Evolutionary conservation across 37 sponge, comb jelly and placozoan species (phyloP).

Genomic region (Beroe forskalii): DNA sequence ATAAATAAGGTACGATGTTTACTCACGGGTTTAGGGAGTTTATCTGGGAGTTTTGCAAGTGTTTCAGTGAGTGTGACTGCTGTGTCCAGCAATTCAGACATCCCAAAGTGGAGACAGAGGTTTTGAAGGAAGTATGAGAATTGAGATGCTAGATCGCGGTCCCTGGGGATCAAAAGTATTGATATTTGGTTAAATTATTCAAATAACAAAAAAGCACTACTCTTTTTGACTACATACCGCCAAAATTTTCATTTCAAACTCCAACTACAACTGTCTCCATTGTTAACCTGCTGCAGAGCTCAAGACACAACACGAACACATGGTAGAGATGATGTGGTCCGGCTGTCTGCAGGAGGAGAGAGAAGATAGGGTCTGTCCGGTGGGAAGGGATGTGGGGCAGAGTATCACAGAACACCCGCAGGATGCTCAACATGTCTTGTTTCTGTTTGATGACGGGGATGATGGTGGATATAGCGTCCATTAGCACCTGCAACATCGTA

Average conservation of each 20-base stretch:
- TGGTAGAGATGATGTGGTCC: constrained; percentile 66
- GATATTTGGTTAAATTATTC: background rate
- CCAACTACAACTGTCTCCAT: no score
- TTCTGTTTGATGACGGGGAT: constrained; percentile 45
- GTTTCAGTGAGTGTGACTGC: background rate
- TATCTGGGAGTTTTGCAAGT: constrained; percentile 46
- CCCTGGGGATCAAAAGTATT: no score
- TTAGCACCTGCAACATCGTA: no score
- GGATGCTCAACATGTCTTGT: constrained; percentile 65
- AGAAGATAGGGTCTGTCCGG: constrained; percentile 76
- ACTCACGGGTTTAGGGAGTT: constrained; percentile 27
- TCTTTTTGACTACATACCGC: no score
- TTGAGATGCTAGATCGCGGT: constrained; percentile 41
- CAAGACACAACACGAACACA: constrained; percentile 11
- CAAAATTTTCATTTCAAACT: no score
- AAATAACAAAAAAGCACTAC: no score
- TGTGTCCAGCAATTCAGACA: background rate
- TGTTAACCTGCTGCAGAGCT: constrained; percentile 57
- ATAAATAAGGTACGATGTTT: background rate
- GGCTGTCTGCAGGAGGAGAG: constrained; percentile 75
- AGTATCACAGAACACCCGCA: constrained; percentile 92
- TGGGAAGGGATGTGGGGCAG: constrained; percentile 91
- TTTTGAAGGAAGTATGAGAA: constrained; percentile 45
- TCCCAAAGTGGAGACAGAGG: background rate
- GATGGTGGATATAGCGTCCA: constrained; percentile 27